Percentiles rank a stretch among this genome's conserved stretches.
These are phyloP conservation scores for Apodemia zela DNA, from an alignment of 2,888 invertebrate species.

Conservation along the genomic window DNA sequence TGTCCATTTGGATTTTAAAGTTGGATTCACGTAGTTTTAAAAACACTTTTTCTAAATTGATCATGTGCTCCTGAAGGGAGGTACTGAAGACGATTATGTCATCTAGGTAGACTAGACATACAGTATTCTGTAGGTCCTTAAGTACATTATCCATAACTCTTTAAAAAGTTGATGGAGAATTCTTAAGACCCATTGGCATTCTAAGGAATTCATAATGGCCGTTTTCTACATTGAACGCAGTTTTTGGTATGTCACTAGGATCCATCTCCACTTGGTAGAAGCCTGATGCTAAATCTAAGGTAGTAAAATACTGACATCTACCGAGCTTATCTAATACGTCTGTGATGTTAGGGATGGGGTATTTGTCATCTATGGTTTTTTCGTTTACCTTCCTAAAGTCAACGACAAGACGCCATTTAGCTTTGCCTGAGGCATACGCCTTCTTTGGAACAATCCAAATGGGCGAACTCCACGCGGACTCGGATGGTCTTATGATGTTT, in stretches of 20 bases:
- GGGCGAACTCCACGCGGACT: constrained; percentile 34
- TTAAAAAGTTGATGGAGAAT: constrained; percentile 38
- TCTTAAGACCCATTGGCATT: constrained; percentile 34
- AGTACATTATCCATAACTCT: constrained; percentile 40
- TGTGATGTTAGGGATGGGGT: background rate
- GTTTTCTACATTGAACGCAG: constrained; percentile 30
- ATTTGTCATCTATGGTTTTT: constrained; percentile 19
- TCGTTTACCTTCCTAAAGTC: constrained; percentile 29
- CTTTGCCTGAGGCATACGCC: constrained; percentile 30
- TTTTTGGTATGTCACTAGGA: constrained; percentile 28
- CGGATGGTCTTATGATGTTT: background rate
- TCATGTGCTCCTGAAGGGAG: too few species aligned
- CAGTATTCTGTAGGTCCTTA: constrained; percentile 32
- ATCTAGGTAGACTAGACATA: constrained; percentile 39
- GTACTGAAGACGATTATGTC: constrained; percentile 31
- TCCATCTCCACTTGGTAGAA: constrained; percentile 27
- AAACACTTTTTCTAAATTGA: constrained; percentile 27
- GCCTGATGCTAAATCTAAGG: constrained; percentile 27
- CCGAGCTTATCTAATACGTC: constrained; percentile 33
- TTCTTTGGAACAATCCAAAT: constrained; percentile 37
- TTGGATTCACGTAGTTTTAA: constrained; percentile 32
- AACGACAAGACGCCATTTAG: constrained; percentile 22
- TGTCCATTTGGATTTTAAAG: constrained; percentile 37
- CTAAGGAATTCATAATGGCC: constrained; percentile 32
- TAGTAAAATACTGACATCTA: constrained; percentile 31